Evolutionary conservation across 2,113 vertebrate species (phyloP).

Genomic region (Coptodon rendalli): DNA sequence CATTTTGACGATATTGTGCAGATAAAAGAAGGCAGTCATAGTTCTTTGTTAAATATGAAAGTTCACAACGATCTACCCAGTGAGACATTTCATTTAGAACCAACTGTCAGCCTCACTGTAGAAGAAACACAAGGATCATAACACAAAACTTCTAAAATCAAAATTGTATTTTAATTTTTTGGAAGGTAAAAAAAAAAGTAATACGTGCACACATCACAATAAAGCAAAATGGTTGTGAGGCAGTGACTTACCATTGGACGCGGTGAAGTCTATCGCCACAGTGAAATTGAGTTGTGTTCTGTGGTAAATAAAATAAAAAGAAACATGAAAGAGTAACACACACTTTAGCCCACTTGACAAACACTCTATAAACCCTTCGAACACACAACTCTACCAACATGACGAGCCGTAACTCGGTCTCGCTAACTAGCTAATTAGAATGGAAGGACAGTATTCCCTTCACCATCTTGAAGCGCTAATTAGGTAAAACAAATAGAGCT

Average conservation of each 20-base stretch:
- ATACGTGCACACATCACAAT: background rate
- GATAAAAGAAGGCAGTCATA: background rate
- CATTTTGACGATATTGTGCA: background rate
- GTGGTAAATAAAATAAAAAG: background rate
- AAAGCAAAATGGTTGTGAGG: background rate
- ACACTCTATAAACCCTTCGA: background rate
- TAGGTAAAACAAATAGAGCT: constrained; percentile 24
- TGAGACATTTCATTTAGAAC: background rate
- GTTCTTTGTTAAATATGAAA: background rate
- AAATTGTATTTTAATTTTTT: background rate
- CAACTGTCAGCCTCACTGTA: background rate
- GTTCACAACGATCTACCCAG: background rate
- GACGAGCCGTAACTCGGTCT: background rate
- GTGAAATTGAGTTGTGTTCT: constrained; percentile 99
- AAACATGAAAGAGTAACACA: background rate
- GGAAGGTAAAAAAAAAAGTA: background rate
- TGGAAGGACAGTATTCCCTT: background rate
- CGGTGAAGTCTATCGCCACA: constrained; percentile 96
- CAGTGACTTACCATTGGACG: constrained; percentile 87
- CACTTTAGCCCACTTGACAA: background rate
- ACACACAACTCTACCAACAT: background rate
- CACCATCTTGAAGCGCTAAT: constrained; percentile 7
- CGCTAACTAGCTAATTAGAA: constrained; percentile 4
- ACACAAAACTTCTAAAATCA: background rate
- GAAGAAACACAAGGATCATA: background rate